A percentile compares a stretch with the other conserved stretches of the same genome.
phyloP scores from a whole-genome alignment of 2,888 invertebrate species.

The Yponomeuta sedellus region DNA sequence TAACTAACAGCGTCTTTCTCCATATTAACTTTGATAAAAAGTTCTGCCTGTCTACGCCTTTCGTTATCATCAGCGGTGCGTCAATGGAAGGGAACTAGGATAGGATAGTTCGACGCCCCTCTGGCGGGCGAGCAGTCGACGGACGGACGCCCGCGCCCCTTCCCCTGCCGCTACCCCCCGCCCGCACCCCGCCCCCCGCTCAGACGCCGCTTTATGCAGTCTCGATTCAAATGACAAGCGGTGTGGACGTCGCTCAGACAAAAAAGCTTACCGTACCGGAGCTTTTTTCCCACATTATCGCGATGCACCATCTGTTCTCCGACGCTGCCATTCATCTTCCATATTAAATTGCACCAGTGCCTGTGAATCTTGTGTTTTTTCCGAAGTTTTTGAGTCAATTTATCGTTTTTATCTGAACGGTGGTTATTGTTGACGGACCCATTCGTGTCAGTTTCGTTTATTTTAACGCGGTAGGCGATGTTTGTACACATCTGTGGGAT shows the following conservation, averaged over 20 bases:
- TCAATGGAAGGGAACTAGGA: slow-evolving; percentile 41
- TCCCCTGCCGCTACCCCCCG: slow-evolving; percentile 25
- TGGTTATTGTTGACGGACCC: slow-evolving; percentile 46
- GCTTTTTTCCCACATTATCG: slow-evolving; percentile 55
- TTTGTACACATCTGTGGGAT: slow-evolving; percentile 51
- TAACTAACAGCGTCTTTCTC: not conserved
- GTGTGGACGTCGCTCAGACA: slow-evolving; percentile 33
- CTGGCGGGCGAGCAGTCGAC: slow-evolving; percentile 43
- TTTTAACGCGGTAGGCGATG: slow-evolving; percentile 57
- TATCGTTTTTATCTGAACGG: slow-evolving; percentile 30
- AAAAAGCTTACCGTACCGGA: slow-evolving; percentile 60
- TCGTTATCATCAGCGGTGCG: slow-evolving; percentile 61
- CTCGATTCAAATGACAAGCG: slow-evolving; percentile 41
- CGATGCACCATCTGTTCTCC: slow-evolving; percentile 45
- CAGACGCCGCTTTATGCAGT: slow-evolving; percentile 51
- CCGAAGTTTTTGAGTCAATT: slow-evolving; percentile 25
- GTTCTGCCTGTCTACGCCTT: slow-evolving; percentile 33
- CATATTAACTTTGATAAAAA: not conserved
- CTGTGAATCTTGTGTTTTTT: slow-evolving; percentile 39
- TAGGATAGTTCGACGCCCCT: slow-evolving; percentile 58
- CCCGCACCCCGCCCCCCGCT: slow-evolving; percentile 30
- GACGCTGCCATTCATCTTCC: slow-evolving; percentile 28
- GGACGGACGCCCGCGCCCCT: slow-evolving; percentile 23
- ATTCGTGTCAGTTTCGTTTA: slow-evolving; percentile 52
- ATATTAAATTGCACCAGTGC: slow-evolving; percentile 30